Evolutionary conservation across 2,888 invertebrate species (phyloP), one percentile per base, ranked within the genome.

Genomic region (Unio pictorum): DNA sequence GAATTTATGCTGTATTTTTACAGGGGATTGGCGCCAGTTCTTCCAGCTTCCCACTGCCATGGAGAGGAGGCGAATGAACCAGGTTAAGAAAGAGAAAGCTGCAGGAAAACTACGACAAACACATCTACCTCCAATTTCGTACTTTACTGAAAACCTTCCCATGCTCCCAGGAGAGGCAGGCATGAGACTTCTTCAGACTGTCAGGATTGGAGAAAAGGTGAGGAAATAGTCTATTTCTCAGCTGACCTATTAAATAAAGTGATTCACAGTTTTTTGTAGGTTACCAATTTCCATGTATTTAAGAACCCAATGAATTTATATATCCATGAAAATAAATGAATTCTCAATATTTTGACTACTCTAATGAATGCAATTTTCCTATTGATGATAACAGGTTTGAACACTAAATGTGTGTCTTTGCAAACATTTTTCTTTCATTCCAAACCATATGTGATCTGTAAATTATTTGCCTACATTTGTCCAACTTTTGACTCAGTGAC

Each of bases 141-240:
- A 84, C 76, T 78, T 82, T 56, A 77, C 78, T 59, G 71, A 74
- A 15, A 76, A 80, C 45, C 66, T 82, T 28, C 82, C 83, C 11
- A 76, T 79, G 59, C 67, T 74, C 3, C 83, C 83, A 0, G 84
- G 84, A 6, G 83, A 84, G 66, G 81, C 84, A 7, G 85, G 84
- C 7, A 76, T 84, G 17, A 69, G 84, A 28, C 67, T 82, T 1
- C 72, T 85, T 17, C 81, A 81, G 68, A 78, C 79, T 11, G 79
- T 83, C 61, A 78, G 72, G 59, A 80, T 84, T 23, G 78, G 79
- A n/a, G 80, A 82, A 55, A 82, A 81, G 79, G 82, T 81, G 56
- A n/a, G 64, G 28, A 56, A 28, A 8, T 57, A 17, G 23, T 30
- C 1, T 54, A 54, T 45, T 45, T 45, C 45, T 45, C 45, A 45